Percentiles rank a stretch among this genome's conserved stretches.
Evolutionary conservation across 2,797 vertebrate species (phyloP).

Genomic region (Myotis pilosus): DNA sequence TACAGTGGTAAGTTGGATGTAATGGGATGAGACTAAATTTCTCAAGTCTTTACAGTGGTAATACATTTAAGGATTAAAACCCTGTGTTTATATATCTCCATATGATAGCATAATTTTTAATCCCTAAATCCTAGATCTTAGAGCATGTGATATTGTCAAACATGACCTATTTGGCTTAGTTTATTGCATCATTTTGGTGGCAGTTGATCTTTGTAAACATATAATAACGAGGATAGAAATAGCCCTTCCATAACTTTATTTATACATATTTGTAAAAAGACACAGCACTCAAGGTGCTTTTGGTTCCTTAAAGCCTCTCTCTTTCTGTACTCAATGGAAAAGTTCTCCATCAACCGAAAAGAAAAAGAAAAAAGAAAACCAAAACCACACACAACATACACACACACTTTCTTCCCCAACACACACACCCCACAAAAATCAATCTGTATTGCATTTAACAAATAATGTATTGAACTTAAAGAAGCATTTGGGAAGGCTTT

Average conservation of each 20-base stretch:
- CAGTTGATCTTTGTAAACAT: constrained; percentile 2
- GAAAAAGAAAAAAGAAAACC: background rate
- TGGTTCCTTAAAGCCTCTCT: constrained; percentile 17
- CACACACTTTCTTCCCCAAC: background rate
- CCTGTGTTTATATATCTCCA: background rate
- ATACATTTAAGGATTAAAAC: constrained; percentile 46
- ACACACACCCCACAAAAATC: background rate
- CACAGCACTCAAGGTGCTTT: background rate
- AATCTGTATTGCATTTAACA: constrained; percentile 14
- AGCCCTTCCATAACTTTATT: constrained; percentile 31
- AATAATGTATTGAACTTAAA: constrained; percentile 23
- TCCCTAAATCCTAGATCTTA: background rate
- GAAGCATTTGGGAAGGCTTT: background rate
- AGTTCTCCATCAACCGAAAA: constrained; percentile 22
- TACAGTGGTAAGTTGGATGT: constrained; percentile 44
- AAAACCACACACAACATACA: background rate
- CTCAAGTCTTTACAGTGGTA: background rate
- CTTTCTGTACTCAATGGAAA: background rate
- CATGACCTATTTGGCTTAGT: background rate
- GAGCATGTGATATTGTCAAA: background rate
- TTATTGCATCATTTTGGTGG: background rate
- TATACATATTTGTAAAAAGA: constrained; percentile 30
- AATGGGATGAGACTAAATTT: constrained; percentile 46
- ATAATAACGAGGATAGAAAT: background rate
- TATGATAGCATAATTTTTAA: background rate